Evolutionary conservation across 2,888 invertebrate species (phyloP).

Genomic region (Sarcophaga caerulescens): DNA sequence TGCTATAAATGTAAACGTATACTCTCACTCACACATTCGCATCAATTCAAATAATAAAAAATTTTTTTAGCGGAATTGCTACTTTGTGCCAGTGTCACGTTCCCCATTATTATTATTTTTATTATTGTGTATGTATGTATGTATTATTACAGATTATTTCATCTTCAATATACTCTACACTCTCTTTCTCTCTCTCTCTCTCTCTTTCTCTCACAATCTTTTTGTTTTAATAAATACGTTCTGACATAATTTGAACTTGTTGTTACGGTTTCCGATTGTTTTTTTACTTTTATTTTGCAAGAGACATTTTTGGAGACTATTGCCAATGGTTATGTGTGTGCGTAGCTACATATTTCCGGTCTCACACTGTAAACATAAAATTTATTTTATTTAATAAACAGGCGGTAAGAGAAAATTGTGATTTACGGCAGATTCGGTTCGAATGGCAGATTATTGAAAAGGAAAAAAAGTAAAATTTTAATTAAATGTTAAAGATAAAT

Average conservation of each 20-base stretch:
- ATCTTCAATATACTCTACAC: not conserved
- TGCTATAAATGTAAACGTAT: not conserved
- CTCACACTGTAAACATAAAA: not conserved
- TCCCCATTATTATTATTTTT: slow-evolving; percentile 5
- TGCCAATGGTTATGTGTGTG: no score
- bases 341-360: not conserved
- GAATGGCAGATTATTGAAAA: no score
- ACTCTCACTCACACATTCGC: not conserved
- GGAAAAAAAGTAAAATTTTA: no score
- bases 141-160: not conserved
- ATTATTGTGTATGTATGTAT: not conserved
- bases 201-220: not conserved
- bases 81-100: slow-evolving; percentile 15
- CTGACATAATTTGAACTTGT: not conserved
- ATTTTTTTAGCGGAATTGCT: not conserved
- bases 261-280: not conserved
- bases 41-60: not conserved
- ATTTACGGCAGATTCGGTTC: not conserved
- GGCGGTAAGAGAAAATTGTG: slow-evolving; percentile 13
- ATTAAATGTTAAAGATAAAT: not conserved
- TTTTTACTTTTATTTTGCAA: not conserved
- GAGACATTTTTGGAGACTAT: not conserved
- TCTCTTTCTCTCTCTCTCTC: not conserved
- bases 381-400: slow-evolving; percentile 2
- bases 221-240: not conserved